Conservation (phyloP, 2,888 invertebrate species). For the Sphaerophoria taeniata region DNA sequence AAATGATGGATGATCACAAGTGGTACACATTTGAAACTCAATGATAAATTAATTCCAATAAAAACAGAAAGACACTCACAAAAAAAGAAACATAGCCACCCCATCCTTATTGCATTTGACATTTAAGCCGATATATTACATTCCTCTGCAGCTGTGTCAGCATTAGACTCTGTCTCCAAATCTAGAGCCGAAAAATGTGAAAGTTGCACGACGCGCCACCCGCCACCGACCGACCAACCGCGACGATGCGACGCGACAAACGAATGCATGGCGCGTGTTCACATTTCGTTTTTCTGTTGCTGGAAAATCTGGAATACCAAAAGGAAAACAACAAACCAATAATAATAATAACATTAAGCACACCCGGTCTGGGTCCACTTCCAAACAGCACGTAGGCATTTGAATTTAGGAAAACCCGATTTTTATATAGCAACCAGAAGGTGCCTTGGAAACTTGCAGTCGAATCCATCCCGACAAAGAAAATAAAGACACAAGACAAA, state of each 20-base stretch:
- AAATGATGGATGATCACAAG: slow-evolving; percentile 71
- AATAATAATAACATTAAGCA: slow-evolving; percentile 43
- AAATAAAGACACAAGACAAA: slow-evolving; percentile 1
- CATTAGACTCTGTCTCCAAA: slow-evolving; percentile 42
- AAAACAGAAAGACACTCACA: slow-evolving; percentile 26
- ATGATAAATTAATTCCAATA: slow-evolving; percentile 66
- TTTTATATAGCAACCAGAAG: slow-evolving; percentile 39
- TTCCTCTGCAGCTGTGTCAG: slow-evolving; percentile 33
- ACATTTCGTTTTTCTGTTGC: slow-evolving; percentile 14
- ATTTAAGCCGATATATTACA: slow-evolving; percentile 48
- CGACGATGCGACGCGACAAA: not conserved
- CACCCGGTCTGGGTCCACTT: slow-evolving; percentile 62
- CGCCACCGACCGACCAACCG: too few relatives aligned
- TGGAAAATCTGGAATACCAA: slow-evolving; percentile 43
- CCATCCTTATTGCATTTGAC: slow-evolving; percentile 46
- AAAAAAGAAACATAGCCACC: slow-evolving; percentile 13
- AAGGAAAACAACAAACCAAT: slow-evolving; percentile 57
- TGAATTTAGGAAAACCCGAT: slow-evolving; percentile 44
- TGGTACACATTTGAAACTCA: slow-evolving; percentile 58
- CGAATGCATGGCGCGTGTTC: slow-evolving; percentile 42
- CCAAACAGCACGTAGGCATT: slow-evolving; percentile 41
- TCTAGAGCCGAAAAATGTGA: slow-evolving; percentile 58
- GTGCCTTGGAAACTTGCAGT: not conserved
- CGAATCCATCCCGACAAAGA: slow-evolving; percentile 12
- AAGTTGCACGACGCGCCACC: slow-evolving; percentile 48